Evolutionary conservation across 2,113 vertebrate species (phyloP).

Genomic region (Tangachromis dhanisi): DNA sequence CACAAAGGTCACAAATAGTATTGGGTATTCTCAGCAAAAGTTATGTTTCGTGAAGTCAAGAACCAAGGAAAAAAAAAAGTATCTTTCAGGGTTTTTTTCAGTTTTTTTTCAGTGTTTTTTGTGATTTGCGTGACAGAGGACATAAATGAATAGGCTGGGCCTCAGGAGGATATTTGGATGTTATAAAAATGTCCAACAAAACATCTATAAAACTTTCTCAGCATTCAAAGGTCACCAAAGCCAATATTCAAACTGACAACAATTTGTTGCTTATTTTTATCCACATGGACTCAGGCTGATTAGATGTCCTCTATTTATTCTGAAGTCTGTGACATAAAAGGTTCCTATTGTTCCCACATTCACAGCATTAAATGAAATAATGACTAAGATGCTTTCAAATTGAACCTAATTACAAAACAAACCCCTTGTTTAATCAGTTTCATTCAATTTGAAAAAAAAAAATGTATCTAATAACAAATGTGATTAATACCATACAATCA

Average conservation of each 20-base stretch:
- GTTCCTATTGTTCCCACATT: not conserved
- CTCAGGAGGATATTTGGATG: not conserved
- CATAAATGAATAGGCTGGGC: not conserved
- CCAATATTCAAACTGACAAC: not conserved
- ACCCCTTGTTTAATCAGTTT: not conserved
- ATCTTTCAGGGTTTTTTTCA: not conserved
- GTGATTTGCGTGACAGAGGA: not conserved
- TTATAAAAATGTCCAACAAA: not conserved
- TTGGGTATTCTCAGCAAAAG: not conserved
- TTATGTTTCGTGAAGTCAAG: not conserved
- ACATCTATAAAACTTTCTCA: not conserved
- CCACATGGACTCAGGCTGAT: not conserved
- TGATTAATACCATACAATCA: not conserved
- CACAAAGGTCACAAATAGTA: not conserved
- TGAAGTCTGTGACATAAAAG: not conserved
- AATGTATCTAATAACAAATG: not conserved
- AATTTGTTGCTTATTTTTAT: not conserved
- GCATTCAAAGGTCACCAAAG: not conserved
- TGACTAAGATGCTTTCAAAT: not conserved
- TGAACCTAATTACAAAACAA: not conserved
- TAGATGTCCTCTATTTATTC: not conserved
- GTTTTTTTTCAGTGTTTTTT: accelerated
- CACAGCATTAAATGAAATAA: not conserved
- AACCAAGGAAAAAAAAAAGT: accelerated
- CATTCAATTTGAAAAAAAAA: not conserved